phyloP scores from a whole-genome alignment of 2,797 vertebrate species.

The Linurgus olivaceus region DNA sequence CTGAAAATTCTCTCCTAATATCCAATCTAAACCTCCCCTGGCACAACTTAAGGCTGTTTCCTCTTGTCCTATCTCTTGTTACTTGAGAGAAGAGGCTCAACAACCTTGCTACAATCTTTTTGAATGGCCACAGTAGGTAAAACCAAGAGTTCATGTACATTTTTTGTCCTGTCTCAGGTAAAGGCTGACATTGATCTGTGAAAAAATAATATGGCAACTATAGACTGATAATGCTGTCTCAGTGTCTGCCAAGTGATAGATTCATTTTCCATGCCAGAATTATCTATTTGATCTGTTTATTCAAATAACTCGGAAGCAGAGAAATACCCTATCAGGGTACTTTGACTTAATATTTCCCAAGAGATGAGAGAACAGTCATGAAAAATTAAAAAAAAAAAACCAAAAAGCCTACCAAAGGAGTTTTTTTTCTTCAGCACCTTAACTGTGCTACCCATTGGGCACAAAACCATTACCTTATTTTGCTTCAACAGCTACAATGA shows the following conservation, averaged over 20 bases:
- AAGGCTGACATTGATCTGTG: not conserved
- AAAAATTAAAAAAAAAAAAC: not conserved
- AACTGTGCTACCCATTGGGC: not conserved
- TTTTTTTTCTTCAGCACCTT: not conserved
- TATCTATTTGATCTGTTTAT: not conserved
- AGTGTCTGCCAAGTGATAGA: not conserved
- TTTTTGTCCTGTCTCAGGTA: not conserved
- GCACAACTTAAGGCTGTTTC: not conserved
- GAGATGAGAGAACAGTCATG: not conserved
- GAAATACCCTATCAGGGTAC: not conserved
- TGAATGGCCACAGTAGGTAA: not conserved
- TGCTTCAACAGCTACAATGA: not conserved
- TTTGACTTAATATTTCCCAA: not conserved
- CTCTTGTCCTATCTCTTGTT: not conserved
- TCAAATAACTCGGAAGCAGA: not conserved
- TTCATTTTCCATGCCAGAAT: not conserved
- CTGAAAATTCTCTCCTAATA: not conserved
- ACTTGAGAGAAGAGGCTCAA: not conserved
- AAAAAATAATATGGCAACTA: not conserved
- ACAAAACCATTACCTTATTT: not conserved
- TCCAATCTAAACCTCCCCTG: not conserved
- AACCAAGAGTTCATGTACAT: not conserved
- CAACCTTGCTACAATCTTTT: not conserved
- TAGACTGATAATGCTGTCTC: not conserved
- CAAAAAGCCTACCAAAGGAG: fast-evolving